Evolutionary conservation across 1,140 invertebrate species (phyloP), one percentile per base, ranked within the genome.

Genomic region (Drosophila chauvacae): DNA sequence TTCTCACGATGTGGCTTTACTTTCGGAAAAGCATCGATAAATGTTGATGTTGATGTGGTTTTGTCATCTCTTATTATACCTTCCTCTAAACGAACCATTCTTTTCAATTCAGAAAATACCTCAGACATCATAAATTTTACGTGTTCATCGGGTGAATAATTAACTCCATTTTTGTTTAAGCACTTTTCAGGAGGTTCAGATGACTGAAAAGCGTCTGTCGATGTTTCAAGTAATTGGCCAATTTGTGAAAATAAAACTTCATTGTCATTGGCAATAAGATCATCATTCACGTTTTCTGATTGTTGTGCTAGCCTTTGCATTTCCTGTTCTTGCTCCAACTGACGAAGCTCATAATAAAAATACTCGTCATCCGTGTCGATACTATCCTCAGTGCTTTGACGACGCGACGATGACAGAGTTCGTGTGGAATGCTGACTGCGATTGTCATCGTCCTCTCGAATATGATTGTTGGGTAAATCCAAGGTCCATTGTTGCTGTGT

Each of bases 301-400:
- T 95, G 85, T 94, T 93, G 66, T 94, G 94, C 90, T 56, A 26
- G 16, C 16, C 57, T 81, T 71, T 96, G 96, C 70, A 95, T 94
- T 92, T 98, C 97, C 71, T 95, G 94, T 92, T 98, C 97, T 86
- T 98, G 94, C 93, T 97, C 96, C 93, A 98, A 91, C 92, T 98
- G 97, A 50, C 96, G 94, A 57, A 98, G 86, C 86, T 98, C 97
- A 91, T 98, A 97, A 73, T 96, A 96, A 83, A 97, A 98, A 96
- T 97, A 98, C 93, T 98, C 97, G 88, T 98, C 97, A 93, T 98
- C 97, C 45, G 96, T 97, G 92, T 98, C 97, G 62, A 98, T 98
- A 64, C 96, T 97, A 80, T 98, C 97, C 93, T 98, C 97, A 0
- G 97, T 98, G 91, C 97, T 97, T 93, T 98, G 97, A 41, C 97